Evolutionary conservation across 2,113 vertebrate species (phyloP), one percentile per base, ranked within the genome.

Genomic region (Acanthisitta chloris): DNA sequence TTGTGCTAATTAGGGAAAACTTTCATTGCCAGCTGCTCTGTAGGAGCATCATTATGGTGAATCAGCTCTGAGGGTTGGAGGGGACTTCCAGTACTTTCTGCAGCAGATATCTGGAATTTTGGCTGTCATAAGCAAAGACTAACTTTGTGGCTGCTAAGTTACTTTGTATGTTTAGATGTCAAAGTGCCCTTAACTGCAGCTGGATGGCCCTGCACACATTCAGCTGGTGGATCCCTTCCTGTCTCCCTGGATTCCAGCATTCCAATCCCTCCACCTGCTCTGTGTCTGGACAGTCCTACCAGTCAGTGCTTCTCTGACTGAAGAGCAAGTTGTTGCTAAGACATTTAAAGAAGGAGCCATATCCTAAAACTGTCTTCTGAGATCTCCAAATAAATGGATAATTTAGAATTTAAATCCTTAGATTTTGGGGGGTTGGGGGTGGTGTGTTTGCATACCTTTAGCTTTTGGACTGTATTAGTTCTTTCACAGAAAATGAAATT

Each of bases 341-440:
- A 31, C 29, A 6, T 2, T 19, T 38, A 48, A 49, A 62, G 42
- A 33, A 29, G 36, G 13, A 3, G 4, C 11, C 28, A 33, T 42
- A 74, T 70, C 33, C 81, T 73, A 38, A 66, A 83, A 25, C 20
- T 31, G 12, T 8, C 51, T 84, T 33, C 34, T 55, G 43, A 85
- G 6, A 19, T 88, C 4, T 49, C 18, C 42, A 51, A 57, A 19
- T 52, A 42, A 88, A 77, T 51, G 10, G 11, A 8, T 25, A 28
- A 45, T 43, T 36, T 28, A 61, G 14, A 81, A 65, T 90, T 71
- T 9, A 65, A 81, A 31, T 28, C 28, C 31, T 61, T 72, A 12
- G 6, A 10, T 65, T 24, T 18, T 0, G 0, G 9, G 9, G 9
- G 1, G 20, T 62, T 38, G 9, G 21, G 17, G 9, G 5, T 45